Evolutionary conservation across 2,888 invertebrate genomes (phyloP).

Genomic region (Ephialtes manifestator): DNA sequence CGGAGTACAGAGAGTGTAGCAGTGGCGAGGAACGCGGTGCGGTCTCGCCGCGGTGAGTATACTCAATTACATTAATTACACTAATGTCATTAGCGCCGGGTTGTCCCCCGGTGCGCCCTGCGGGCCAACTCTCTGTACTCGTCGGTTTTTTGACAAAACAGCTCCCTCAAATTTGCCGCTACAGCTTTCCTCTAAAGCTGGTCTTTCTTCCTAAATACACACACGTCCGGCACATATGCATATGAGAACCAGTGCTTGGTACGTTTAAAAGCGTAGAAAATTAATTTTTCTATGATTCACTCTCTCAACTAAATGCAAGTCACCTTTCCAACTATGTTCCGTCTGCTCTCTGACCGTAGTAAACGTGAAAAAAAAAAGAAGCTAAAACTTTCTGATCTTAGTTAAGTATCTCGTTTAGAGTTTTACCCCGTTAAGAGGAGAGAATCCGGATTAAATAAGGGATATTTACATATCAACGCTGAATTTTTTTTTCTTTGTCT

Average conservation of each 20-base stretch:
- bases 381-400: too few species aligned
- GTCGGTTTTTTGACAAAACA: constrained; percentile 58
- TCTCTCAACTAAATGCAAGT: background rate
- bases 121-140: constrained; percentile 28
- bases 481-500: too few species aligned
- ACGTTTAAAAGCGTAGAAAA: constrained; percentile 26
- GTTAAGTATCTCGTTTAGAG: too few species aligned
- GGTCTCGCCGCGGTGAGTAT: constrained; percentile 72
- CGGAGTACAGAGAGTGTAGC: constrained; percentile 39
- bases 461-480: too few species aligned
- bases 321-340: too few species aligned
- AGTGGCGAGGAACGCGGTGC: constrained; percentile 56
- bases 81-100: constrained; percentile 81
- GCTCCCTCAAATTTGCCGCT: background rate
- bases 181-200: background rate
- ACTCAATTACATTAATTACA: constrained; percentile 83
- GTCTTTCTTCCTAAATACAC: background rate
- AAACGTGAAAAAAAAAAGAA: too few species aligned
- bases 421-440: too few species aligned
- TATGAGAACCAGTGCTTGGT: background rate
- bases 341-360: too few species aligned
- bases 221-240: background rate
- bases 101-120: constrained; percentile 52
- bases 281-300: constrained; percentile 37
- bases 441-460: too few species aligned